Base-by-base conservation (phyloP, 2,113 vertebrate genomes). In the Passer domesticus region DNA sequence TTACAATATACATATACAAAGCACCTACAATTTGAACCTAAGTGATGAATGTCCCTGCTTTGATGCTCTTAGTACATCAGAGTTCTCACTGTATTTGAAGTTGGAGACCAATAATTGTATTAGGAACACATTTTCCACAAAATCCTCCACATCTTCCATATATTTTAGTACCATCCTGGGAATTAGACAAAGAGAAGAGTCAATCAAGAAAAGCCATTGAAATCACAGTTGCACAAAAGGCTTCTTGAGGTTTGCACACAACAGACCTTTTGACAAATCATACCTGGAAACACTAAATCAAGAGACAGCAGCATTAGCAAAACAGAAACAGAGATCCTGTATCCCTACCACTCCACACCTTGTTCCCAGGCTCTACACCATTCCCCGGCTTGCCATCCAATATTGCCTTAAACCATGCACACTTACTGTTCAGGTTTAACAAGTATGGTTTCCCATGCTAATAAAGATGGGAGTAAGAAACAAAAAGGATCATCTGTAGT, bases 71-170 rank as follows among this genome's bases (percentile, higher is more conserved):
- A 76, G 58, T 39, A 68, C 31, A 68, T 75, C 59, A 52, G 23
- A 85, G 44, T 64, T 80, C 82, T 98, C 96, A 99, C 63, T 98
- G 96, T 72, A 99, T 97, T 97, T 99, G 98, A 94, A 99, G 96
- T 12, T 98, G 98, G 52, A 99, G 98, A 88, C 99, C 98, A 49
- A 95, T 97, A 91, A 98, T 91, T 91, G 97, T 94, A 87, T 98
- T 98, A 77, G 99, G 99, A 97, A 99, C 90, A 97, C 99, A 99
- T 97, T 99, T 99, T 81, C 99, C 99, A 97, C 99, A 99, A 97
- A 99, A 99, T 37, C 99, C 99, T 85, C 99, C 99, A 89, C 99
- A 99, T 97, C 98, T 98, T 70, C 99, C 99, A 23, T 99, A 99
- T 94, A 99, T 98, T 98, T 99, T 99, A 90, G 98, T 98, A 87